These are phyloP conservation scores for Lamprologus ornatipinnis DNA, from an alignment of 2,113 vertebrate species.

Conservation along the genomic window DNA sequence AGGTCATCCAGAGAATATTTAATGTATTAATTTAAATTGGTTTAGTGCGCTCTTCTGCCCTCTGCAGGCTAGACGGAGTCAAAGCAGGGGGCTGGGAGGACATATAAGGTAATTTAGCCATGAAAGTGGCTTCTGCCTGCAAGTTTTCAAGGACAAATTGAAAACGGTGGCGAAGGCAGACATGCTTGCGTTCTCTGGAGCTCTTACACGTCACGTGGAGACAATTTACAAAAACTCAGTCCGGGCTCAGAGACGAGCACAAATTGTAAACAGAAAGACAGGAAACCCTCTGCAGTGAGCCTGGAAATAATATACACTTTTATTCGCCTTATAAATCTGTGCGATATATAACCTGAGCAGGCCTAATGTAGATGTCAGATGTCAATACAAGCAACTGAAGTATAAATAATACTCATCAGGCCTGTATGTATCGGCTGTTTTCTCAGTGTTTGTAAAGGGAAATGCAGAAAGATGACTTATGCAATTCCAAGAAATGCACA, in stretches of 20 bases:
- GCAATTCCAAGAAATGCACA: neutral
- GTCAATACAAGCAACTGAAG: neutral
- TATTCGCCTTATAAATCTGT: neutral
- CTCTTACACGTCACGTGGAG: conserved; percentile 8
- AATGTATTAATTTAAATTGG: neutral
- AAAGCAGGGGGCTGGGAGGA: neutral
- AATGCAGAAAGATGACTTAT: neutral
- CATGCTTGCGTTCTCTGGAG: neutral
- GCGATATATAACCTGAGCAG: neutral
- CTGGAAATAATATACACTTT: neutral
- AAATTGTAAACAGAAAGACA: neutral
- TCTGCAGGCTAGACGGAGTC: neutral
- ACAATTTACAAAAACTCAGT: neutral
- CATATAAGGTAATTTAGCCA: neutral
- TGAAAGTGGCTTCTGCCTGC: neutral
- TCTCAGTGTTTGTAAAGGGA: neutral
- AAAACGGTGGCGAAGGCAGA: neutral
- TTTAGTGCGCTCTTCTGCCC: neutral
- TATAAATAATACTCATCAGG: neutral
- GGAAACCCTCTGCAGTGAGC: neutral
- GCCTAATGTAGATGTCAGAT: neutral
- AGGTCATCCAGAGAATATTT: neutral
- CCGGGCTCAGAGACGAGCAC: neutral
- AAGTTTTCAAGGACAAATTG: neutral
- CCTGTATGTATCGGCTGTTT: neutral